phyloP scores from a whole-genome alignment of 2,113 vertebrate species.

The Halcyon senegalensis region DNA sequence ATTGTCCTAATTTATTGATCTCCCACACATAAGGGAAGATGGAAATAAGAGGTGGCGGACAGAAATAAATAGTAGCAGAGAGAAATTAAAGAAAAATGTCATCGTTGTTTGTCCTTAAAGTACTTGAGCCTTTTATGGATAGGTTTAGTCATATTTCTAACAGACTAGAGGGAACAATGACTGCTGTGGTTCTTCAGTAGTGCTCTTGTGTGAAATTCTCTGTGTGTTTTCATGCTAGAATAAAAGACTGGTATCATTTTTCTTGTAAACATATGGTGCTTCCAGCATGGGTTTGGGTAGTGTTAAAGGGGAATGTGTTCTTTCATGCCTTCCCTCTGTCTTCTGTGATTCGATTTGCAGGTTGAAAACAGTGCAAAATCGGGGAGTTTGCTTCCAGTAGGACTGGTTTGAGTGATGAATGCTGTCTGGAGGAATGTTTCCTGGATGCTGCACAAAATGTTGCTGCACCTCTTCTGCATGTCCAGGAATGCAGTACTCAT shows the following conservation, averaged over 20 bases:
- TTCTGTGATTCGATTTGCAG: neutral
- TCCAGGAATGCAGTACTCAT: neutral
- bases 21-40: neutral
- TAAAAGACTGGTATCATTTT: neutral
- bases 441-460: neutral
- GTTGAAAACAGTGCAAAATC: neutral
- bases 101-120: neutral
- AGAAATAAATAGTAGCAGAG: neutral
- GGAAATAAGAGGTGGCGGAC: neutral
- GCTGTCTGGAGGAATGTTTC: neutral
- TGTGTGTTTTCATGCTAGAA: neutral
- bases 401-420: neutral
- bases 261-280: neutral
- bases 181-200: neutral
- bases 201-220: neutral
- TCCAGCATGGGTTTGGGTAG: neutral
- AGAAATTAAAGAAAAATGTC: neutral
- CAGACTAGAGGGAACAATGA: neutral
- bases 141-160: neutral
- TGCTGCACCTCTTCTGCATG: neutral
- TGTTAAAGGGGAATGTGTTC: neutral
- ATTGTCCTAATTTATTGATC: neutral
- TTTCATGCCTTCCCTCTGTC: neutral
- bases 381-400: neutral
- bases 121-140: neutral